A percentile compares a stretch with the other conserved stretches of the same genome.
Evolutionary conservation across 2,797 vertebrate species (phyloP).

Genomic region (Dendrocincla fuliginosa): DNA sequence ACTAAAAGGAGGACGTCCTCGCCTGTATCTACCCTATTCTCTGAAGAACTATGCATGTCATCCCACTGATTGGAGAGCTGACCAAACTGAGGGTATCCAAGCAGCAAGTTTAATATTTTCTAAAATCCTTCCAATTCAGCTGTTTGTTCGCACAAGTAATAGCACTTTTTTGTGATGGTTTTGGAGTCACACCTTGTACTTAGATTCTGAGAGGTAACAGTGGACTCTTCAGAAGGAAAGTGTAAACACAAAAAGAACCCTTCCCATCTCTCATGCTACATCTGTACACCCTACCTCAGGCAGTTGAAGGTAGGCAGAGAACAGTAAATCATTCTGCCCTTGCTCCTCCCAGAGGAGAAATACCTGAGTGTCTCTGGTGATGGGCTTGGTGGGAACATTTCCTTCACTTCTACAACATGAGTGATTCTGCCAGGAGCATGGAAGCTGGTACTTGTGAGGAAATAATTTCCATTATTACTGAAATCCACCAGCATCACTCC

Average conservation of each 20-base stretch:
- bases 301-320: not conserved
- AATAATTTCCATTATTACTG: not conserved
- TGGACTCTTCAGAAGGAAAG: not conserved
- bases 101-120: not conserved
- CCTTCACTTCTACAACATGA: not conserved
- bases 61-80: rapidly evolving
- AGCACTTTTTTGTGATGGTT: not conserved
- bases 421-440: not conserved
- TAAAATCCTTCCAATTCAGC: not conserved
- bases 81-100: not conserved
- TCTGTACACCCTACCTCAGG: not conserved
- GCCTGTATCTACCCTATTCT: not conserved
- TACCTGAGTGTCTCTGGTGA: not conserved
- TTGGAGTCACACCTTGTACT: not conserved
- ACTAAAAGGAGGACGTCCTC: not conserved
- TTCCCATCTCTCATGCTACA: not conserved
- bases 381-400: not conserved
- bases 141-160: not conserved
- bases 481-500: not conserved
- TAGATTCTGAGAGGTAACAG: not conserved
- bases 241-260: constrained; percentile 36
- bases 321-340: not conserved
- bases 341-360: not conserved
- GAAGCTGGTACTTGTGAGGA: not conserved
- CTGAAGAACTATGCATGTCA: not conserved